Conservation (phyloP, 2,113 vertebrate species). For the Morone chrysops region DNA sequence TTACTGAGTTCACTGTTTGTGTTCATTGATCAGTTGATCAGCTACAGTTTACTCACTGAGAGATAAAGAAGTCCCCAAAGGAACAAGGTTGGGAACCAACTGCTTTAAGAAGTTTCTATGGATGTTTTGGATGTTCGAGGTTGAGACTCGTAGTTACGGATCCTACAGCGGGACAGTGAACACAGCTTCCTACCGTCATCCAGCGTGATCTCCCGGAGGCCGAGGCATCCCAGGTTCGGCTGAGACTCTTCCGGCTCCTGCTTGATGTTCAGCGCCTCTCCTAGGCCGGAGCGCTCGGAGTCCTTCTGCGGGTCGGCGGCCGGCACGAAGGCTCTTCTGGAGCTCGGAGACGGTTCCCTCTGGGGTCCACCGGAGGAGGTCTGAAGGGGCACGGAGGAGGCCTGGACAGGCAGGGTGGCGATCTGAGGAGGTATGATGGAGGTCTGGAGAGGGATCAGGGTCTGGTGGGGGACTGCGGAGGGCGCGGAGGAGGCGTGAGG, state of each 20-base stretch:
- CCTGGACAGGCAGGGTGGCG: constrained; percentile 34
- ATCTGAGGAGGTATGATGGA: constrained; percentile 65
- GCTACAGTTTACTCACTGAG: too few relatives aligned
- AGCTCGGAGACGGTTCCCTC: constrained; percentile 70
- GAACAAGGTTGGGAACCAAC: too few relatives aligned
- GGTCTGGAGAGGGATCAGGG: constrained; percentile 41
- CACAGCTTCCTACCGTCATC: constrained; percentile 90
- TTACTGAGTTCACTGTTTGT: too few relatives aligned
- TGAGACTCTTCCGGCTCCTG: constrained; percentile 88
- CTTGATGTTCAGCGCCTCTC: constrained; percentile 85
- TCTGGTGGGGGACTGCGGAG: constrained; percentile 63
- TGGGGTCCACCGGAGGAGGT: constrained; percentile 76
- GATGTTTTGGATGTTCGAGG: too few relatives aligned
- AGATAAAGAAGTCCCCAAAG: too few relatives aligned
- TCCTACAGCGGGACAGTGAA: too few relatives aligned
- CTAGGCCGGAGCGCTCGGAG: constrained; percentile 51
- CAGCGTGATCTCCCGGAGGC: constrained; percentile 94
- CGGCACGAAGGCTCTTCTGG: constrained; percentile 73
- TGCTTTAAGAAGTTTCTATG: too few relatives aligned
- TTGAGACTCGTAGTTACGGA: too few relatives aligned
- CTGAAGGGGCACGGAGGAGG: constrained; percentile 59
- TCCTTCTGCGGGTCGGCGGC: constrained; percentile 75
- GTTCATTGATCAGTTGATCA: too few relatives aligned
- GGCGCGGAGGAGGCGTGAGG: constrained; percentile 62
- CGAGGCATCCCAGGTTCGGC: constrained; percentile 85